These are phyloP conservation scores for Cheilosia scutellata DNA, from an alignment of 2,888 invertebrate species.

Conservation along the genomic window DNA sequence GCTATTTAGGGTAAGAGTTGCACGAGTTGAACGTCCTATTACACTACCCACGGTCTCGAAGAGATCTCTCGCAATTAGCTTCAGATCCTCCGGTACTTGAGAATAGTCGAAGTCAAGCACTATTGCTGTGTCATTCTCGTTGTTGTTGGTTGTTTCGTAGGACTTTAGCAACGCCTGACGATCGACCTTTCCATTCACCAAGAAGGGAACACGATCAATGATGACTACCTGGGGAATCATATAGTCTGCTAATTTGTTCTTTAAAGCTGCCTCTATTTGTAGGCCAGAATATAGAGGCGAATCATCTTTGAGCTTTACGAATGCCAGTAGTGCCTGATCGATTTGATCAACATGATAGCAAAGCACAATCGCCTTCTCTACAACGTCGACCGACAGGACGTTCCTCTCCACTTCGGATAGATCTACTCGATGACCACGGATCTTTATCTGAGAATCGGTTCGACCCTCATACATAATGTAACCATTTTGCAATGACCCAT, in stretches of 20 bases:
- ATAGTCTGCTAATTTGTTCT: constrained; percentile 88
- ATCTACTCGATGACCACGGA: constrained; percentile 94
- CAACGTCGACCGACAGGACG: constrained; percentile 86
- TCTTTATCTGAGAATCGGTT: constrained; percentile 93
- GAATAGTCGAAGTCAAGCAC: constrained; percentile 88
- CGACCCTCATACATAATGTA: constrained; percentile 91
- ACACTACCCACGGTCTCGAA: constrained; percentile 91
- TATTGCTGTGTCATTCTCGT: constrained; percentile 84
- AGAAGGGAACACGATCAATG: constrained; percentile 90
- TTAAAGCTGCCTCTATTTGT: constrained; percentile 88
- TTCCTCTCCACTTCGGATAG: constrained; percentile 92
- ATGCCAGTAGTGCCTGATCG: constrained; percentile 89
- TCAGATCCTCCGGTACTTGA: constrained; percentile 86
- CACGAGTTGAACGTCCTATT: constrained; percentile 87
- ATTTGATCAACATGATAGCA: constrained; percentile 91
- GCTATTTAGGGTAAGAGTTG: constrained; percentile 87
- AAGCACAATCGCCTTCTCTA: constrained; percentile 91
- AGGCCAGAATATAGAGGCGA: constrained; percentile 85
- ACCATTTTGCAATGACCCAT: constrained; percentile 88
- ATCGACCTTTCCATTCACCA: constrained; percentile 95
- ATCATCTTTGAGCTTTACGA: constrained; percentile 85
- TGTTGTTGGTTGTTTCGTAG: constrained; percentile 90
- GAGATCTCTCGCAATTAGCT: constrained; percentile 88
- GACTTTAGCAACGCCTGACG: constrained; percentile 90
- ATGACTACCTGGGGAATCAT: constrained; percentile 92